Conservation (phyloP, 2,888 invertebrate genomes). For the Pseudoips prasinana region DNA sequence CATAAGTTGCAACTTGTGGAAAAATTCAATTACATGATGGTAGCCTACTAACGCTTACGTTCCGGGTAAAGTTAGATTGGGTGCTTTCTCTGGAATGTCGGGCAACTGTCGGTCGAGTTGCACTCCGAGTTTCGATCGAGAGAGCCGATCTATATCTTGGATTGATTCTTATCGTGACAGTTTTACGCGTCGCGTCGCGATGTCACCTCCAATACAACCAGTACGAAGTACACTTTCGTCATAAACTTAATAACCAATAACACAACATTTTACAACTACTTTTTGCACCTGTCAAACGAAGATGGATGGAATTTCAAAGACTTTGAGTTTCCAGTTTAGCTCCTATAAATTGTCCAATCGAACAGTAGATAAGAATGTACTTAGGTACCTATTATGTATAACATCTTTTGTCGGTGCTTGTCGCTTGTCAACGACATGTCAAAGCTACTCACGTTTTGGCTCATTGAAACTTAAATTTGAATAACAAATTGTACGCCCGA, state of each 20-base stretch:
- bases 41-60: conserved; percentile 45
- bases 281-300: conserved; percentile 22
- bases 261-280: conserved; percentile 19
- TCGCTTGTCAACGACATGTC: conserved; percentile 45
- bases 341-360: conserved; percentile 17
- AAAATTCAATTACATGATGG: too few relatives aligned
- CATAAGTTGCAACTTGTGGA: too few relatives aligned
- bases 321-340: conserved; percentile 9
- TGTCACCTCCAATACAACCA: conserved; percentile 52
- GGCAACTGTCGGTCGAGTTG: conserved; percentile 53
- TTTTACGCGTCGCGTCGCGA: conserved; percentile 69
- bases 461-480: conserved; percentile 41
- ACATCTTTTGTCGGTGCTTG: conserved; percentile 37
- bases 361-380: conserved; percentile 12
- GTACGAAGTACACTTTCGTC: conserved; percentile 32
- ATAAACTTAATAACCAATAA: conserved; percentile 23
- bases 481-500: conserved; percentile 48
- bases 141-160: conserved; percentile 62
- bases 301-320: conserved; percentile 22
- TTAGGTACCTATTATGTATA: conserved; percentile 14
- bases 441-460: conserved; percentile 41
- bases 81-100: conserved; percentile 59
- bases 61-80: conserved; percentile 29
- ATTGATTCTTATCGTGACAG: conserved; percentile 74
- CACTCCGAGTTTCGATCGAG: conserved; percentile 46